Evolutionary conservation across 2,797 vertebrate genomes (phyloP), one percentile per base, ranked within the genome.

Genomic region (Clangula hyemalis): DNA sequence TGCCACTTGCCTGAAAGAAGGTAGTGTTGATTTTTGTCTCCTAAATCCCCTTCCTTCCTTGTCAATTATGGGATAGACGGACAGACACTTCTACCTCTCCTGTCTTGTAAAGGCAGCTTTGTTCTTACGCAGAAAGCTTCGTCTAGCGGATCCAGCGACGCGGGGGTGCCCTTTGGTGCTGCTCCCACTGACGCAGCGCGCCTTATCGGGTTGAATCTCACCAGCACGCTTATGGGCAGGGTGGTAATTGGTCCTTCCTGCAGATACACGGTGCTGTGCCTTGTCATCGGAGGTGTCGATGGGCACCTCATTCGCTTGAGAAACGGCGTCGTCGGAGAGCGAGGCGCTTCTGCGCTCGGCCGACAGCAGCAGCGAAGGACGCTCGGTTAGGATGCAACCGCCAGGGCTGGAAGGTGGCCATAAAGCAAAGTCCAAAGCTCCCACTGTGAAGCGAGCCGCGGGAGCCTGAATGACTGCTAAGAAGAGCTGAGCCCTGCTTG

Each of bases 271-370:
- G 69, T 66, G 66, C 79, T 82, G 57, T 32, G 13, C 36, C 0
- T 72, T 84, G 86, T 64, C 90, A 71, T 47, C 74, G 30, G 78
- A 6, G 13, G 0, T 21, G 84, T 68, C 81, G 34, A 6, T 2
- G n/a, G 38, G 51, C 13, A 30, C 88, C 57, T 3, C 39, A 0
- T 25, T 73, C 57, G 13, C 70, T 49, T 1, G 3, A 76, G 90
- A 60, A 2, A 19, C 16, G 18, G 22, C 77, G 87, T 62, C 78
- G 17, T 5, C 56, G 30, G 72, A 65, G 39, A 61, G 89, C 0
- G 0, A 41, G 75, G 75, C 7, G 6, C 32, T 51, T 16, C 0
- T 28, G 38, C 39, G 84, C 79, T 65, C 0, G 0, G 28, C 49
- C 82, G 66, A 25, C 78, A 69, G 66, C 64, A 89, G 77, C 75